phyloP scores from a whole-genome alignment of 2,113 vertebrate species.

The Pterocles orientalis region DNA sequence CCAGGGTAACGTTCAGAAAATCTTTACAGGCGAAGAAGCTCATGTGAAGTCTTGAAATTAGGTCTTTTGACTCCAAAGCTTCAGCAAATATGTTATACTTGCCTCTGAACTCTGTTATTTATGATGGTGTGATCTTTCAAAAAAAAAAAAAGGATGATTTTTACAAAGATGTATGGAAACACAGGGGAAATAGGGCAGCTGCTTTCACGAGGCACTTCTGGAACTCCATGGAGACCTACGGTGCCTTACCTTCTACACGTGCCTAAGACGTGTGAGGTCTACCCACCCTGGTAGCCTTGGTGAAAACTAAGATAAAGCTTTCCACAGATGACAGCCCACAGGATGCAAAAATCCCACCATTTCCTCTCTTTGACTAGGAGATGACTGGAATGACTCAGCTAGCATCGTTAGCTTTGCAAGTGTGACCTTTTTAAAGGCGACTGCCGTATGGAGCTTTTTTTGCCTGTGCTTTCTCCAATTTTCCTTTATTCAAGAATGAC shows the following conservation, averaged over 20 bases:
- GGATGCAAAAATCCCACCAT: neutral
- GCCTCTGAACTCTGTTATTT: neutral
- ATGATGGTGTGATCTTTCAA: neutral
- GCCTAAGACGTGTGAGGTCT: neutral
- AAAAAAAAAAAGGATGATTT: too few species aligned
- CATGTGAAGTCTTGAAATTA: neutral
- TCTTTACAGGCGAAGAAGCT: accelerated
- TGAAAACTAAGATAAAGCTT: neutral
- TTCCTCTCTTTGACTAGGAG: neutral
- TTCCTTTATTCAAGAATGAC: neutral
- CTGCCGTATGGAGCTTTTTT: neutral
- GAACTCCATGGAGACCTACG: neutral
- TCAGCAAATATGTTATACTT: neutral
- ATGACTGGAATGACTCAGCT: constrained; percentile 12
- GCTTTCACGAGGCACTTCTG: neutral
- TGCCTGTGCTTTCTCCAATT: neutral
- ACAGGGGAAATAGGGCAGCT: neutral
- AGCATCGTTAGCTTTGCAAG: accelerated
- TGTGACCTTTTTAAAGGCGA: neutral
- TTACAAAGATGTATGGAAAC: neutral
- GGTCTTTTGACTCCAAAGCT: neutral
- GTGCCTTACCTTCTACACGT: neutral
- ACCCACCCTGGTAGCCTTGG: neutral
- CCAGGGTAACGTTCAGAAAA: neutral
- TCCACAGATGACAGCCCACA: neutral